Base-by-base conservation (phyloP, 2,888 invertebrate genomes). In the Ennomos erosarius region DNA sequence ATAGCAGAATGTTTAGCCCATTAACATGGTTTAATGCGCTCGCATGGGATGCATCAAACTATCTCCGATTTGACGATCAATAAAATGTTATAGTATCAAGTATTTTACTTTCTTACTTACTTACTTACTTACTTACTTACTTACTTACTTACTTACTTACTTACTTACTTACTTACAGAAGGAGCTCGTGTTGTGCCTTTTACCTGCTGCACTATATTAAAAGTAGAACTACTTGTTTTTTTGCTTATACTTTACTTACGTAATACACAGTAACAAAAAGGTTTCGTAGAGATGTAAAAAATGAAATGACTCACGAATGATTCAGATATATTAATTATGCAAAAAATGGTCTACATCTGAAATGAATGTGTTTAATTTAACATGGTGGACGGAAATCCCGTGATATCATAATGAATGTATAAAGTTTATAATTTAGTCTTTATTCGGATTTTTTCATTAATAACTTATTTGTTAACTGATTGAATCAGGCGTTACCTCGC, bases 1-100 rank as follows among this genome's bases (percentile, higher is more conserved):
- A n/a, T 53, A 47, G 50, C 48, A 50, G 13, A 61, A 56, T 69
- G 67, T 60, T 62, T 63, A 61, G 16, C 42, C 55, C 51, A 58
- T 55, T 51, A 59, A 59, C 51, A 47, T 44, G 45, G 46, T 53
- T 6, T 26, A 55, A 57, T 47, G 40, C 50, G 51, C 44, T 51
- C 35, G 62, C 11, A 62, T 56, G 56, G 54, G 50, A 60, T 47
- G 50, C 50, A 57, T 64, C 38, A 40, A 16, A 10, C 43, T 52
- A 34, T 45, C 45, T 35, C 26, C 10, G 36, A 47, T 35, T 46
- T 44, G 16, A 40, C 11, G 45, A 45, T 26, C 40, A 11, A 55
- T 49, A 49, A 43, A 43, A 56, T 16, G 12, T 37, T 0, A n/a
- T n/a, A 11, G 11, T 34, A 12, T 33, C 2, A 34, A 8, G 39